phyloP scores from a whole-genome alignment of 2,113 vertebrate genomes.

The Rhinopithecus roxellana region DNA sequence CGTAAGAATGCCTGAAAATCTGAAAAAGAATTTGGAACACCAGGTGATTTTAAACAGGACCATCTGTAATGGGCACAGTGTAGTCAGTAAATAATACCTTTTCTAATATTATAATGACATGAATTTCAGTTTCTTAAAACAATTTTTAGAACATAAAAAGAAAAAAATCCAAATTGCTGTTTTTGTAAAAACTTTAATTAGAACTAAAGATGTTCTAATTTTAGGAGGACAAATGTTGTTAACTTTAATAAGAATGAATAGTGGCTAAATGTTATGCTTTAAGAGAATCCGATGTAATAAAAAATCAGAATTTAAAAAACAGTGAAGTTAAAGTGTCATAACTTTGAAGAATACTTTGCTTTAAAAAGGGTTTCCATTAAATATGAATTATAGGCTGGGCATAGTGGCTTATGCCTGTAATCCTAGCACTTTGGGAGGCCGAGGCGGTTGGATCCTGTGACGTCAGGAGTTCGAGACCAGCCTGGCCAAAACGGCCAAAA shows the following conservation, averaged over 20 bases:
- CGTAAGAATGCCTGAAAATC: constrained; percentile 33
- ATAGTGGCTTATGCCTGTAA: not conserved
- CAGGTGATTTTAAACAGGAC: constrained; percentile 15
- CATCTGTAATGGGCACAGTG: not conserved
- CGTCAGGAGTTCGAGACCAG: not conserved
- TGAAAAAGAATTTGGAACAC: constrained; percentile 34
- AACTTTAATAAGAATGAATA: not conserved
- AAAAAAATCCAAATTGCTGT: constrained; percentile 9
- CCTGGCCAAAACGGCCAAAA: not conserved
- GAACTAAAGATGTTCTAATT: constrained; percentile 19
- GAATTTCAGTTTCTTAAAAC: constrained; percentile 44
- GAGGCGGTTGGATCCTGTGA: not conserved
- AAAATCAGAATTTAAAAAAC: constrained; percentile 8
- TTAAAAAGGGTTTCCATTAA: not conserved
- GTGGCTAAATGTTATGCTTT: not conserved
- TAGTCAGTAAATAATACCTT: constrained; percentile 6
- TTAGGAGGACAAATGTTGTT: not conserved
- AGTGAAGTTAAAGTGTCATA: not conserved
- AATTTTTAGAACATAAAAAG: constrained; percentile 17
- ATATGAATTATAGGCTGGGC: no score
- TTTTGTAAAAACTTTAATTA: constrained; percentile 10
- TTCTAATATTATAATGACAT: not conserved
- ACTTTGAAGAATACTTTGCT: not conserved
- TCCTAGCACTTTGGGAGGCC: not conserved
- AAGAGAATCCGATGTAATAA: constrained; percentile 8